Conservation (phyloP, 2,113 vertebrate species). For the Phocoena sinus region DNA sequence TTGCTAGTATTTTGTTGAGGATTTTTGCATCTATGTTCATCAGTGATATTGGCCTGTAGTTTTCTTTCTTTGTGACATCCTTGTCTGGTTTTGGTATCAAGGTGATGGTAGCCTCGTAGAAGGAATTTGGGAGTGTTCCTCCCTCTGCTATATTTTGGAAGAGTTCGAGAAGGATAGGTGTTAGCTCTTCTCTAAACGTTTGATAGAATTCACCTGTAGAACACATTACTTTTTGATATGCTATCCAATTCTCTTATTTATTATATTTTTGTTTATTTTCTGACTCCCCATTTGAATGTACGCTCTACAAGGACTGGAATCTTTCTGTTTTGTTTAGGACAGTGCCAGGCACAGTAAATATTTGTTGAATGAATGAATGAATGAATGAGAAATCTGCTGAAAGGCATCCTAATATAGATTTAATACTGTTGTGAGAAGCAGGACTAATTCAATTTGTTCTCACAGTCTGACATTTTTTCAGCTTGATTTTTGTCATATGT, state of each 20-base stretch:
- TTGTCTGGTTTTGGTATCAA: no score
- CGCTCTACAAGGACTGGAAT: background rate
- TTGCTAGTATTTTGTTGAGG: no score
- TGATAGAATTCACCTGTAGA: background rate
- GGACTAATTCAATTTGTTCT: constrained; percentile 4
- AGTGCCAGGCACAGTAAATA: background rate
- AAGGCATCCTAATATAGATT: background rate
- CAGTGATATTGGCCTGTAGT: no score
- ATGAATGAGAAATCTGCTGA: background rate
- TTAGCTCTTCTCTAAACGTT: no score
- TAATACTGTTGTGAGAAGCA: background rate
- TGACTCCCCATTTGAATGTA: background rate
- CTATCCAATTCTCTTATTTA: background rate
- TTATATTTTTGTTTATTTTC: background rate
- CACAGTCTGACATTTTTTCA: background rate
- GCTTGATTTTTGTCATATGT: background rate
- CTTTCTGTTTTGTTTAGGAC: background rate
- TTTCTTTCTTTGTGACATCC: no score
- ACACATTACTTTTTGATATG: background rate
- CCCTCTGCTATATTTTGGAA: no score
- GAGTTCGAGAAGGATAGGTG: no score
- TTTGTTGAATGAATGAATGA: background rate
- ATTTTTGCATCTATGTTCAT: no score
- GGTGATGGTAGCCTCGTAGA: no score
- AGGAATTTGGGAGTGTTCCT: no score